Conservation (phyloP, 2,888 invertebrate species). For the Nomada ruficornis region DNA sequence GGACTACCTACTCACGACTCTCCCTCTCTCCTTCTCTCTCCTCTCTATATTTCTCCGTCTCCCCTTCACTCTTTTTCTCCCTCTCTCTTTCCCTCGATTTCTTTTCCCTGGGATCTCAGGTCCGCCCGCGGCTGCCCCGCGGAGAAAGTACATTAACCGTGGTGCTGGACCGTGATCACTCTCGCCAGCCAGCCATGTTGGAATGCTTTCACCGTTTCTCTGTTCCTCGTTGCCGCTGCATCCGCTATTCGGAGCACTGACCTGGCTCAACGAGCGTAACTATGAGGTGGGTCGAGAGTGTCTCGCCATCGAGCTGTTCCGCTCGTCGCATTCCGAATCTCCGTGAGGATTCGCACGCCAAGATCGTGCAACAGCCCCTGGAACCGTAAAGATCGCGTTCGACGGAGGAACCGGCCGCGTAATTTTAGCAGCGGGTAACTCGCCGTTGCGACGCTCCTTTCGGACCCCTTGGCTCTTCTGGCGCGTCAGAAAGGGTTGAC, state of each 20-base stretch:
- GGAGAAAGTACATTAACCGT: conserved; percentile 74
- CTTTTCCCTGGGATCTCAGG: conserved; percentile 64
- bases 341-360: conserved; percentile 1
- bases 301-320: conserved; percentile 21
- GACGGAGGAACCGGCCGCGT: background rate
- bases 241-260: conserved; percentile 73
- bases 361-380: background rate
- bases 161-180: conserved; percentile 74
- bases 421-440: conserved; percentile 23
- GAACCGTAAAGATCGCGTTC: background rate
- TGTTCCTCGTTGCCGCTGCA: conserved; percentile 50
- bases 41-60: conserved; percentile 39
- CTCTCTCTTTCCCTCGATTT: conserved; percentile 50
- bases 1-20: conserved; percentile 63
- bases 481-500: background rate
- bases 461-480: conserved; percentile 13
- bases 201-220: conserved; percentile 74
- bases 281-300: conserved; percentile 32
- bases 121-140: conserved; percentile 31
- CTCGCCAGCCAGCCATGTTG: conserved; percentile 64
- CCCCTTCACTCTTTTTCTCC: conserved; percentile 30
- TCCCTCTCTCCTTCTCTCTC: conserved; percentile 47
- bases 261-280: conserved; percentile 71
- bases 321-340: conserved; percentile 20
- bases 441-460: conserved; percentile 3